Evolutionary conservation across 2,113 vertebrate species (phyloP).

Genomic region (Anseranas semipalmata): DNA sequence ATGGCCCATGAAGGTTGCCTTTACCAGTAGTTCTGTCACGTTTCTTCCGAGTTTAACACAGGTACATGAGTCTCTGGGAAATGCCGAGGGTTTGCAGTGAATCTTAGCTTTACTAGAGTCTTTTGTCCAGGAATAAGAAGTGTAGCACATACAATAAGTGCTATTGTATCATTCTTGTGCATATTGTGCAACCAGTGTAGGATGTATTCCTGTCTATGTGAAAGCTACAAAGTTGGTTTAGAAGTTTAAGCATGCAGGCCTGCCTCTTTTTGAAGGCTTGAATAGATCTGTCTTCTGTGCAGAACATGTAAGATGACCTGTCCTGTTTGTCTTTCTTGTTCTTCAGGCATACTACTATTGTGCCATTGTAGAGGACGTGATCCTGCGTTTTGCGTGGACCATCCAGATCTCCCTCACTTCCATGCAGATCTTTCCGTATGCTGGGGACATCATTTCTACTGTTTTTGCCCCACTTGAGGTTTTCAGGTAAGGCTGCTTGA

Average conservation of each 20-base stretch:
- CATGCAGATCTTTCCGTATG: slow-evolving; percentile 77
- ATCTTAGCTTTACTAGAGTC: background rate
- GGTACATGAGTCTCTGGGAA: background rate
- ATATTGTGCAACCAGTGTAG: background rate
- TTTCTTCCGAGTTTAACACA: background rate
- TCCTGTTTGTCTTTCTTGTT: slow-evolving; percentile 1
- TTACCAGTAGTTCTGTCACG: background rate
- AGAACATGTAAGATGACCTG: background rate
- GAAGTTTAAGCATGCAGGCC: background rate
- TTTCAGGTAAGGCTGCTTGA: slow-evolving; percentile 86
- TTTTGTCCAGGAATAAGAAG: no score
- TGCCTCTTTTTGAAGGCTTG: background rate
- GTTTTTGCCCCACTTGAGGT: slow-evolving; percentile 95
- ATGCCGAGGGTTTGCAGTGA: background rate
- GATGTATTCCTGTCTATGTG: background rate
- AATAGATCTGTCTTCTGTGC: background rate
- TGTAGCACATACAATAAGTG: background rate
- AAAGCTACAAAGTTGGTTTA: background rate
- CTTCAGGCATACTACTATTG: slow-evolving; percentile 98
- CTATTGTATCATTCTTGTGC: background rate
- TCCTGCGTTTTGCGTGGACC: slow-evolving; percentile 97
- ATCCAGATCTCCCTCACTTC: slow-evolving; percentile 90
- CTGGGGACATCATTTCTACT: slow-evolving; percentile 88
- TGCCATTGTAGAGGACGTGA: slow-evolving; percentile 94
- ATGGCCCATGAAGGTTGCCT: background rate